Evolutionary conservation across 1,140 invertebrate species (phyloP).

Genomic region (Pentalonia nigronervosa): DNA sequence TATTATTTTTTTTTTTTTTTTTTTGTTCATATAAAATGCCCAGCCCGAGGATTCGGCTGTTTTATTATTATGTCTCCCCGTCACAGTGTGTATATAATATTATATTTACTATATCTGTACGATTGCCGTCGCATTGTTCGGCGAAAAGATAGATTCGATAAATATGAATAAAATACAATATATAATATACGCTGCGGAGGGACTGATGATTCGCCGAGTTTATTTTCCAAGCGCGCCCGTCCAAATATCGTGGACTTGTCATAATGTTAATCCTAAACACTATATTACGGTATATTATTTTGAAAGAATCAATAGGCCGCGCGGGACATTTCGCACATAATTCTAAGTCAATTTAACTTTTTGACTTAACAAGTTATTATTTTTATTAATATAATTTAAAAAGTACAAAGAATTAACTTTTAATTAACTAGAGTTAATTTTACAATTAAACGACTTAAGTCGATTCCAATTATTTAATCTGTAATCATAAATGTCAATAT

Average conservation of each 20-base stretch:
- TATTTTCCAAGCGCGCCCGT: neutral
- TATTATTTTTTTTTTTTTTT: too few relatives aligned
- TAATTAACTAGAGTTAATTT: too few relatives aligned
- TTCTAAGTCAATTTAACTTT: too few relatives aligned
- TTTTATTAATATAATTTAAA: too few relatives aligned
- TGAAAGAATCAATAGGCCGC: too few relatives aligned
- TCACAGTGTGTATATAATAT: neutral
- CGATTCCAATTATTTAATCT: too few relatives aligned
- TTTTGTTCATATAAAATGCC: neutral
- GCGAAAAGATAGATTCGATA: neutral
- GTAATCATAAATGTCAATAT: too few relatives aligned
- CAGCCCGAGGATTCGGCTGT: neutral
- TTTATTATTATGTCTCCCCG: neutral
- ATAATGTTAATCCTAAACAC: neutral
- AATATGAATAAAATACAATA: conserved; percentile 16
- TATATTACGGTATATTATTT: neutral
- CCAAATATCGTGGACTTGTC: neutral
- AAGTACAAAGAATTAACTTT: too few relatives aligned
- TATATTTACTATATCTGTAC: neutral
- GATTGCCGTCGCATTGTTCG: neutral
- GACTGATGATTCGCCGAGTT: neutral
- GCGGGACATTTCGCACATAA: too few relatives aligned
- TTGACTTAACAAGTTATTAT: too few relatives aligned
- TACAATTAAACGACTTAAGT: too few relatives aligned
- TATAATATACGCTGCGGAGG: neutral